phyloP scores from a whole-genome alignment of 2,888 invertebrate genomes.

The Lycophotia porphyrea region DNA sequence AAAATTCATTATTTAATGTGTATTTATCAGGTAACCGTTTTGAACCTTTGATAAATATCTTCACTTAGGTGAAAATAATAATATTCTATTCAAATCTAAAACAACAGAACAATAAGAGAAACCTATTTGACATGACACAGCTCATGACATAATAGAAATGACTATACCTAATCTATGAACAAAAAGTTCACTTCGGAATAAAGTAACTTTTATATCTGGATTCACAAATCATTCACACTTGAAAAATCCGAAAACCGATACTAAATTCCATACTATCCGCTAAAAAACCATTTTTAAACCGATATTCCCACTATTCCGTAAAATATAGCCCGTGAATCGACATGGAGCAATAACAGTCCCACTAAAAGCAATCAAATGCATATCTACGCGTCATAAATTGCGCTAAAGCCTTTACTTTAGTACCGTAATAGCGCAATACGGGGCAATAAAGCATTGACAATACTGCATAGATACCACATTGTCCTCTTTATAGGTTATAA shows the following conservation, averaged over 20 bases:
- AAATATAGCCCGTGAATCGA: slow-evolving; percentile 42
- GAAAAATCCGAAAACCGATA: slow-evolving; percentile 9
- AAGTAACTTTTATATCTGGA: slow-evolving; percentile 8
- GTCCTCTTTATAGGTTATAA: slow-evolving; percentile 52
- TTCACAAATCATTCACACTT: slow-evolving; percentile 4
- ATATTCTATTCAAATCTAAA: neutral
- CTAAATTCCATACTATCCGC: slow-evolving; percentile 7
- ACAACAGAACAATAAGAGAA: neutral
- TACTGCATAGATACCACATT: slow-evolving; percentile 49
- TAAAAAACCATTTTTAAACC: slow-evolving; percentile 33
- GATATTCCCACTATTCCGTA: slow-evolving; percentile 26
- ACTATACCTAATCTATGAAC: neutral
- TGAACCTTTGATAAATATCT: neutral
- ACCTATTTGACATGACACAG: neutral
- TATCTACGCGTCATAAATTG: slow-evolving; percentile 56
- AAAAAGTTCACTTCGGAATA: neutral
- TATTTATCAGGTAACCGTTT: neutral
- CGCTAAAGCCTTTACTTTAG: slow-evolving; percentile 51
- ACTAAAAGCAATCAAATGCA: slow-evolving; percentile 53
- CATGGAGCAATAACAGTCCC: slow-evolving; percentile 38
- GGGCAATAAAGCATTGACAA: slow-evolving; percentile 51
- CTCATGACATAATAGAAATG: neutral
- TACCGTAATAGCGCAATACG: slow-evolving; percentile 37
- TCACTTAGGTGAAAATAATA: neutral
- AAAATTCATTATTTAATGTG: neutral